Conservation (phyloP, 2,888 invertebrate genomes). For the Melolontha melolontha region DNA sequence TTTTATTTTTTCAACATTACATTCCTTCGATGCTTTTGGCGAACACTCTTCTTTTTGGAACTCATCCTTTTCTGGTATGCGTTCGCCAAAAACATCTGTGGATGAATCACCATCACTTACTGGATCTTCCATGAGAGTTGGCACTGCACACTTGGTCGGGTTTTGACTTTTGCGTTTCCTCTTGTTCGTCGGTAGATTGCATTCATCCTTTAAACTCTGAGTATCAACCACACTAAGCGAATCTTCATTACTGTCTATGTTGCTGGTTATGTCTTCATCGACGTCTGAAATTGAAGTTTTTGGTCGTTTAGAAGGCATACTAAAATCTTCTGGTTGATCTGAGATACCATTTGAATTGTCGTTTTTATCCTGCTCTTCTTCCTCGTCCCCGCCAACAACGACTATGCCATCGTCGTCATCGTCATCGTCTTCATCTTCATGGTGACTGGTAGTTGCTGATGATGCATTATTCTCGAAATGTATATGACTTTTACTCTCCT, state of each 20-base stretch:
- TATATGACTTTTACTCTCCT: slow-evolving; percentile 62
- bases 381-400: slow-evolving; percentile 78
- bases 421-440: slow-evolving; percentile 67
- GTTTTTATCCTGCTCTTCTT: slow-evolving; percentile 61
- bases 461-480: slow-evolving; percentile 54
- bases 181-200: slow-evolving; percentile 74
- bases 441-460: slow-evolving; percentile 55
- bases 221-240: slow-evolving; percentile 69
- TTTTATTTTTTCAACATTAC: slow-evolving; percentile 32
- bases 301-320: slow-evolving; percentile 74
- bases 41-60: slow-evolving; percentile 38
- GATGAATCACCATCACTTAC: slow-evolving; percentile 73
- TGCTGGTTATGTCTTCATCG: slow-evolving; percentile 70
- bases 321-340: slow-evolving; percentile 78
- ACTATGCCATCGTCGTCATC: slow-evolving; percentile 85
- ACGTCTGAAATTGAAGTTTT: slow-evolving; percentile 70
- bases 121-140: slow-evolving; percentile 69
- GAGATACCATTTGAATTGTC: slow-evolving; percentile 62
- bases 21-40: slow-evolving; percentile 43
- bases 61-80: slow-evolving; percentile 20
- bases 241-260: slow-evolving; percentile 76
- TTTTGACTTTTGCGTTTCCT: slow-evolving; percentile 91
- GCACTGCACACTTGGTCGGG: slow-evolving; percentile 82
- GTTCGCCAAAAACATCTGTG: slow-evolving; percentile 65
- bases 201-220: slow-evolving; percentile 70